Evolutionary conservation across 2,113 vertebrate genomes (phyloP), one percentile per base, ranked within the genome.

Genomic region (Hylia prasina): DNA sequence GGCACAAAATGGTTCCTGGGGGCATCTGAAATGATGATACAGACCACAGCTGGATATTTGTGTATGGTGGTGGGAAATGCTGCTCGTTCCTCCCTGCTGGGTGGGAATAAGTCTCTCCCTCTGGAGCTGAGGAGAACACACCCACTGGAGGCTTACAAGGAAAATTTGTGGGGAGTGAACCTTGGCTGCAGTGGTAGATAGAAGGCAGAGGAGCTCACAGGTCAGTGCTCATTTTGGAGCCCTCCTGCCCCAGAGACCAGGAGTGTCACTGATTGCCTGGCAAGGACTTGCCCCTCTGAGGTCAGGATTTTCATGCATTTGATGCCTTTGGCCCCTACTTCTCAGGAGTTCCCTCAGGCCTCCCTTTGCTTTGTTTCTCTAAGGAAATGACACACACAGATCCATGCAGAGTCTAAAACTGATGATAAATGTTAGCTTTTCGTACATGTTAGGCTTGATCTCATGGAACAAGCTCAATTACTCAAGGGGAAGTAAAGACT

Each of bases 211-310:
- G 5, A 5, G 27, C 25, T 73, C 77, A 44, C 1, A 6, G 3
- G 35, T 5, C 23, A 8, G 13, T 71, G 44, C 37, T 85, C 10
- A 1, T n/a, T 73, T 14, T 65, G 45, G 35, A 73, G 64, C 8
- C 16, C 13, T 53, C 0, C 0, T 57, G 45, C 22, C 61, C 28
- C 50, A 53, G 22, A 39, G 17, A 6, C 57, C 6, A 37, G 8
- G 10, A 53, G 31, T 18, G 3, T 30, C 35, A 18, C 37, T 79
- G 0, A 25, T 3, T 14, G 3, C 18, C 0, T 4, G 25, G 42
- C 22, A 68, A 58, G 39, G 39, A 82, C 47, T 8, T 25, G 15
- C 3, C 42, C 7, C 48, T 75, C 33, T 1, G 0, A 65, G 40
- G 21, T 44, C 84, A 77, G 48, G 14, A 15, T 44, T 54, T 45